phyloP scores from a whole-genome alignment of 2,113 vertebrate species.

The Xiphophorus couchianus region DNA sequence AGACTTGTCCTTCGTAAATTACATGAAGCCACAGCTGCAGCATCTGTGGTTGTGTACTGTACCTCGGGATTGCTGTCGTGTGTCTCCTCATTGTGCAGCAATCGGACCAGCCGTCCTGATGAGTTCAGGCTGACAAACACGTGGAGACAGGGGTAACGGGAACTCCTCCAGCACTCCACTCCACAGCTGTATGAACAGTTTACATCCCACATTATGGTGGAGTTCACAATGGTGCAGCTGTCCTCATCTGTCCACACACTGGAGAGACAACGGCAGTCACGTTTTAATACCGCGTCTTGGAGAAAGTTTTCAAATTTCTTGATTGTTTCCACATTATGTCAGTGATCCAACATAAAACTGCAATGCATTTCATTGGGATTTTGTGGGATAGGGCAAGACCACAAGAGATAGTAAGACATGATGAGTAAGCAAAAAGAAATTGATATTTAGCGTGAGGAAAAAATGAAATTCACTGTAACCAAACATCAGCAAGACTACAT shows the following conservation, averaged over 20 bases:
- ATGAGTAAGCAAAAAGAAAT: too few species aligned
- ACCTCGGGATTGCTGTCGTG: slow-evolving; percentile 92
- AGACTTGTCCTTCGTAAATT: not conserved
- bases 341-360: too few species aligned
- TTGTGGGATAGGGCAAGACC: too few species aligned
- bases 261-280: not conserved
- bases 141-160: slow-evolving; percentile 93
- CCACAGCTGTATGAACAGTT: slow-evolving; percentile 94
- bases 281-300: not conserved
- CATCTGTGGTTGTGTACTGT: slow-evolving; percentile 61
- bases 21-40: not conserved
- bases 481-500: not conserved
- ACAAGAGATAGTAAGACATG: too few species aligned
- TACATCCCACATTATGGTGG: slow-evolving; percentile 86
- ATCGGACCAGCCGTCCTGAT: slow-evolving; percentile 86
- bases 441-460: not conserved
- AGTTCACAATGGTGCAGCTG: slow-evolving; percentile 88
- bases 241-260: slow-evolving; percentile 92
- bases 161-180: slow-evolving; percentile 88
- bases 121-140: slow-evolving; percentile 91
- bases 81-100: slow-evolving; percentile 90
- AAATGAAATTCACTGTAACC: not conserved
- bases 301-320: not conserved
- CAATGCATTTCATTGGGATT: too few species aligned
- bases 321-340: too few species aligned